Base-by-base conservation (phyloP, 2,888 invertebrate species). In the Synanthedon myopaeformis region DNA sequence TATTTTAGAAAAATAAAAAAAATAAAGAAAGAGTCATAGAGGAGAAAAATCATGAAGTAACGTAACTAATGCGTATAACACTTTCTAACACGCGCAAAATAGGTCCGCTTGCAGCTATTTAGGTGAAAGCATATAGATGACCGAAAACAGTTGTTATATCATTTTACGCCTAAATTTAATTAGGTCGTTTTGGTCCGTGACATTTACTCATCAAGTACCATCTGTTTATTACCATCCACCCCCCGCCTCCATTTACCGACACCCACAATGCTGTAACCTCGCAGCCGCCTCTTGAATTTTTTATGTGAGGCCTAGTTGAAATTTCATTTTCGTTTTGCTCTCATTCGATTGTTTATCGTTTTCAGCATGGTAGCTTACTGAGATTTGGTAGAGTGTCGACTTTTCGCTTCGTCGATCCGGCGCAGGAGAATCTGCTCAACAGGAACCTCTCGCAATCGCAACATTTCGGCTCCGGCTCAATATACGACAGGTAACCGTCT, bases 301-400 rank as follows among this genome's bases (percentile, higher is more conserved):
- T 19, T 49, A 49, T 49, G 17, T 12, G 49, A 17, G 17, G 6
- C 49, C 13, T 49, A 49, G 19, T 8, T 49, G 19, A 14, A 19
- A 3, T 23, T 49, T 49, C 17, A 17, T 49, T 14, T 45, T 45
- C 13, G 6, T 12, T 45, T n/a, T 13, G 10, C 19, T 49, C 49
- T 49, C 23, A 51, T 51, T 28, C 5, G 11, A 0, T 14, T 14
- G 17, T 45, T 52, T 28, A 23, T 53, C 41, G 5, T 23, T 4
- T 41, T 13, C 87, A 93, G 91, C 94, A 95, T 83, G 95, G 95
- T 58, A 93, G 93, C 64, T 89, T 95, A 60, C 91, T 95, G 56
- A 95, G 94, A 88, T 95, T 96, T 78, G 95, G 95, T 52, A 91
- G 95, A 62, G 93, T 94, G 66, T 94, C 95, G 67, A 94, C 94